Evolutionary conservation across 2,888 invertebrate genomes (phyloP).

Genomic region (Morpho achilles): DNA sequence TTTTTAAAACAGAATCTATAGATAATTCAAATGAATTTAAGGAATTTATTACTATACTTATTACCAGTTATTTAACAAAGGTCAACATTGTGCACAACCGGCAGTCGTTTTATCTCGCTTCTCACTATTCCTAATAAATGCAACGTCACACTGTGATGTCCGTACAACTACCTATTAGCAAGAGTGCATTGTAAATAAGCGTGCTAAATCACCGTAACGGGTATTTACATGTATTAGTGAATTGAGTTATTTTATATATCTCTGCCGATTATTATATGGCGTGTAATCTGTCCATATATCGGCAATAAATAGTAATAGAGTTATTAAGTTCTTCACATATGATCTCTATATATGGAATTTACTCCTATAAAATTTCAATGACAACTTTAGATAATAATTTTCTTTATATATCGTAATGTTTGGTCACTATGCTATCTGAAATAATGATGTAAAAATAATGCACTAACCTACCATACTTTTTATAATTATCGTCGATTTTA

Average conservation of each 20-base stretch:
- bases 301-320: too few species aligned
- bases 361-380: too few species aligned
- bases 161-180: slow-evolving; percentile 25
- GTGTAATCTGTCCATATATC: too few species aligned
- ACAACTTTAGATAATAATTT: too few species aligned
- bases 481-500: too few species aligned
- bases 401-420: too few species aligned
- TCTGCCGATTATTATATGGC: neutral
- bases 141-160: slow-evolving; percentile 49
- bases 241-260: slow-evolving; percentile 10
- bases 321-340: too few species aligned
- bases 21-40: slow-evolving; percentile 11
- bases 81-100: slow-evolving; percentile 54
- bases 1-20: too few species aligned
- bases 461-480: too few species aligned
- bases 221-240: slow-evolving; percentile 10
- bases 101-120: slow-evolving; percentile 62
- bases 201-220: slow-evolving; percentile 10
- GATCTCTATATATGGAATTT: too few species aligned
- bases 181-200: slow-evolving; percentile 19
- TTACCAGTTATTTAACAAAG: slow-evolving; percentile 50
- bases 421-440: too few species aligned
- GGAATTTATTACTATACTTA: slow-evolving; percentile 17
- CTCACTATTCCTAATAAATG: slow-evolving; percentile 61
- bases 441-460: too few species aligned